Evolutionary conservation across 2,888 invertebrate genomes (phyloP).

Genomic region (Pyrgus malvae): DNA sequence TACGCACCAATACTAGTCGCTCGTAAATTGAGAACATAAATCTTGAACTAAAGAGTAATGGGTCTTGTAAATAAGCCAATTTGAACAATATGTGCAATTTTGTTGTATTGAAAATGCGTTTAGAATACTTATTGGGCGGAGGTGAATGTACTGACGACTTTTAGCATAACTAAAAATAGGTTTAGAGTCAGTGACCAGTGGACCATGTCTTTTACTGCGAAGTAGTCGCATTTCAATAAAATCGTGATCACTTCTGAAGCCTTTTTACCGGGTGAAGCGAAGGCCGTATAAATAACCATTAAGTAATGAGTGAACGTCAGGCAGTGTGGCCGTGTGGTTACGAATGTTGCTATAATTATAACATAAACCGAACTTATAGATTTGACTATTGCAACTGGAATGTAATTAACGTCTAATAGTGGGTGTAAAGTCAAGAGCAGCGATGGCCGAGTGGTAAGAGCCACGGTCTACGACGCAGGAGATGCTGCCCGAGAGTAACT

Average conservation of each 20-base stretch:
- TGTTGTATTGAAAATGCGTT: constrained; percentile 3
- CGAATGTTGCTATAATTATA: neutral
- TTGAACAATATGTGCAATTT: constrained; percentile 9
- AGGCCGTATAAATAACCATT: constrained; percentile 11
- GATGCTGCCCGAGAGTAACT: too few relatives aligned
- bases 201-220: constrained; percentile 1
- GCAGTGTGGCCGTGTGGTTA: neutral
- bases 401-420: neutral
- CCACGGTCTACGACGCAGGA: too few relatives aligned
- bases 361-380: neutral
- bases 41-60: constrained; percentile 19
- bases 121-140: neutral
- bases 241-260: constrained; percentile 13
- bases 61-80: constrained; percentile 12
- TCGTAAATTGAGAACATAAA: constrained; percentile 37
- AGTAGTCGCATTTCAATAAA: constrained; percentile 9
- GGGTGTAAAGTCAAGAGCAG: too few relatives aligned
- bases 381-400: neutral
- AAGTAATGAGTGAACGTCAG: constrained; percentile 6
- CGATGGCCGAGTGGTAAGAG: too few relatives aligned
- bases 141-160: neutral
- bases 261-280: constrained; percentile 8
- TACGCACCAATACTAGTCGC: constrained; percentile 56
- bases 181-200: constrained; percentile 11
- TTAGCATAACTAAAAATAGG: constrained; percentile 4